These are phyloP conservation scores for Drosophila bipectinata DNA, from an alignment of 1,140 invertebrate genomes.

Conservation along the genomic window DNA sequence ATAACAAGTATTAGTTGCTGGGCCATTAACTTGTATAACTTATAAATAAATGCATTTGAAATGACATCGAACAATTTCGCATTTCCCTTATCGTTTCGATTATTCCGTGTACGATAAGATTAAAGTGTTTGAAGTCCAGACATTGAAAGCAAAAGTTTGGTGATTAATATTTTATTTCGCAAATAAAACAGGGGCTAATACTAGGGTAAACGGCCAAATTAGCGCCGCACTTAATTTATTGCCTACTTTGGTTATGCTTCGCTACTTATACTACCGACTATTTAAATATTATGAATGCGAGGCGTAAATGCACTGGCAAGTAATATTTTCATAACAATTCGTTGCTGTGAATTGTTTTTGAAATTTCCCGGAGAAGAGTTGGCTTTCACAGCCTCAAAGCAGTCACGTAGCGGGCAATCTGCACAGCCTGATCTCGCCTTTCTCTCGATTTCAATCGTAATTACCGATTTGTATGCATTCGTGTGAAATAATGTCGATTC, in stretches of 20 bases:
- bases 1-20: neutral
- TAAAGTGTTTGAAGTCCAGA: neutral
- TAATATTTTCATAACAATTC: neutral
- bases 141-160: neutral
- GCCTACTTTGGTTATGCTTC: slow-evolving; percentile 26
- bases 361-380: neutral
- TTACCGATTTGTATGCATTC: slow-evolving; percentile 68
- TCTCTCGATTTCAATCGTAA: slow-evolving; percentile 40
- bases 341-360: neutral
- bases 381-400: slow-evolving; percentile 29
- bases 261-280: neutral
- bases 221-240: slow-evolving; percentile 29
- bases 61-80: neutral
- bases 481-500: slow-evolving; percentile 43
- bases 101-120: slow-evolving; percentile 11
- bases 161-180: neutral
- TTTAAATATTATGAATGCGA: slow-evolving; percentile 3
- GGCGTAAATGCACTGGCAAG: slow-evolving; percentile 4
- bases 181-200: neutral
- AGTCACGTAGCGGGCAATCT: slow-evolving; percentile 40
- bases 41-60: neutral
- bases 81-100: slow-evolving; percentile 4
- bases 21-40: neutral
- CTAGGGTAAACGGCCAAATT: slow-evolving; percentile 16
- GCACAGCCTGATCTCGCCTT: slow-evolving; percentile 40